Base-by-base conservation (phyloP, 1,140 invertebrate genomes). In the Tigriopus japonicus region DNA sequence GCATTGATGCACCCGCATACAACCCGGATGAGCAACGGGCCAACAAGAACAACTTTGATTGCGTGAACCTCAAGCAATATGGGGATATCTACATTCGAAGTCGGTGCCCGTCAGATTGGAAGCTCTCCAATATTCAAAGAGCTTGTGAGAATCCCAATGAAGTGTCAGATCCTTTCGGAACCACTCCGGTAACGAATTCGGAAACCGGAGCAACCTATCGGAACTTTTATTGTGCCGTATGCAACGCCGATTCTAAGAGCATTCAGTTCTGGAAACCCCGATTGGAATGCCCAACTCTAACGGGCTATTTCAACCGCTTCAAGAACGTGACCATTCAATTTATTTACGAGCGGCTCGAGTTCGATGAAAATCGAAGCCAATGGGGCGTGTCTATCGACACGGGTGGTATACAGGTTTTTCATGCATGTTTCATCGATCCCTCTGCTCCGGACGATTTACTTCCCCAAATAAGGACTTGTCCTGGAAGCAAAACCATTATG, bases 141-240 rank as follows among this genome's bases (percentile, higher is more conserved):
- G 55, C 65, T 49, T 73, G 71, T 59, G 63, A 69, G 55, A 63
- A 62, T 10, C 54, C 58, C n/a, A 54, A 60, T 49, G 52, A 62
- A 5, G 52, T 64, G 9, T 42, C 54, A 6, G 75, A 76, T 65
- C 75, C 75, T 10, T 58, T 77, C 52, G 62, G 67, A 0, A 64
- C 64, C 10, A 67, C 74, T 28, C 76, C 76, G 0, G 73, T 75
- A 7, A 76, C 76, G 0, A 71, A 70, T 52, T 64, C 67, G 23
- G 51, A 54, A 12, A 67, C 73, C 0, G 71, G 75, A 1, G 62
- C 73, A 35, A 78, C 77, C 0, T 81, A 77, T 66, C 71, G 71
- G 53, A 81, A 80, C 64, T 67, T 72, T 19, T 75, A 72, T 67
- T 81, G 79, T 64, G 77, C 78, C 0, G 58, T 73, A 6, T 81